Percentiles rank a stretch among this genome's conserved stretches.
Evolutionary conservation across 2,113 vertebrate genomes (phyloP).

Genomic region (Oryzias celebensis): DNA sequence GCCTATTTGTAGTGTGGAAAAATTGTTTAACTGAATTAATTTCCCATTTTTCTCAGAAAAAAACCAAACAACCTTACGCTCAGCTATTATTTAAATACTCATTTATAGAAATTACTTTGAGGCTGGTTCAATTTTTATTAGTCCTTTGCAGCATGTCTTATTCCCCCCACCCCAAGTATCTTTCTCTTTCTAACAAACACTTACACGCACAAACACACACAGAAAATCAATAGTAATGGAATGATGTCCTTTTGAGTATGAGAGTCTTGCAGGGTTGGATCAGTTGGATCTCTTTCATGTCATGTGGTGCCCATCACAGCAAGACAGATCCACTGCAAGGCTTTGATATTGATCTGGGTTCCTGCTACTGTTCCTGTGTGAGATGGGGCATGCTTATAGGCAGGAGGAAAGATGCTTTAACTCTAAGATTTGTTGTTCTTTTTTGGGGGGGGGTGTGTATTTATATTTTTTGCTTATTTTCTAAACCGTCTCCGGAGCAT

Average conservation of each 20-base stretch:
- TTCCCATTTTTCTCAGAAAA: conserved; percentile 66
- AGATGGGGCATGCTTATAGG: conserved; percentile 60
- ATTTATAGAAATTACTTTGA: conserved; percentile 88
- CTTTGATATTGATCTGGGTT: conserved; percentile 84
- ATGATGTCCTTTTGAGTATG: conserved; percentile 92
- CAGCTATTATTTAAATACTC: conserved; percentile 80
- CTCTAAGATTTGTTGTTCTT: conserved; percentile 1
- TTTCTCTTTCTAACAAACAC: conserved; percentile 22
- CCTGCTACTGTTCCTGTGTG: conserved; percentile 80
- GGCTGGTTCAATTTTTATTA: conserved; percentile 89
- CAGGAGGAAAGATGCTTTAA: background rate
- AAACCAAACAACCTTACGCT: conserved; percentile 60
- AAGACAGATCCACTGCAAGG: conserved; percentile 76
- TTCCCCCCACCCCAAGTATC: conserved; percentile 39
- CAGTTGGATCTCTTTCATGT: conserved; percentile 87
- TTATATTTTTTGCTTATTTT: conserved; percentile 18
- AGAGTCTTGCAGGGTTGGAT: conserved; percentile 85
- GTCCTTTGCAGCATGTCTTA: conserved; percentile 79
- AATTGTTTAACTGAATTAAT: conserved; percentile 69
- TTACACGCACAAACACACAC: conserved; percentile 26
- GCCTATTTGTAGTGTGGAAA: conserved; percentile 40
- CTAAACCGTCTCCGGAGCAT: background rate
- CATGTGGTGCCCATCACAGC: conserved; percentile 77
- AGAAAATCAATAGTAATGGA: conserved; percentile 91
- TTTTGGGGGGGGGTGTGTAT: conserved; percentile 63